phyloP scores from a whole-genome alignment of 2,113 vertebrate species.

The Probosciger aterrimus region DNA sequence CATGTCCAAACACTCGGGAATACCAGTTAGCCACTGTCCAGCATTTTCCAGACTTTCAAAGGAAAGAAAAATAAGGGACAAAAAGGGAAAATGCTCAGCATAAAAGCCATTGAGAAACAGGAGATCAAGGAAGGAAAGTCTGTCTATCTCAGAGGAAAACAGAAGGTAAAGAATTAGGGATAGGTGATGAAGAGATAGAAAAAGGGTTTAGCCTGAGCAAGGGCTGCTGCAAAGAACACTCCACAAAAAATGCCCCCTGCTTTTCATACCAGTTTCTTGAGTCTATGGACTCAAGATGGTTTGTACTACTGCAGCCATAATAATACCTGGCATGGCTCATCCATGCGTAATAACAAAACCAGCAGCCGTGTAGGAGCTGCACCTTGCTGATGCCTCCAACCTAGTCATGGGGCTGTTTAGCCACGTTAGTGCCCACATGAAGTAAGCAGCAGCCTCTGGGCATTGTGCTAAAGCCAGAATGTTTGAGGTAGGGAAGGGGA shows the following conservation, averaged over 20 bases:
- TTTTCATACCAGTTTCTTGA: not conserved
- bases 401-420: not conserved
- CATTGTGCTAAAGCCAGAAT: not conserved
- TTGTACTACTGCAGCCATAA: not conserved
- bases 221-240: rapidly evolving
- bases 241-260: not conserved
- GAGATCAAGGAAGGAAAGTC: not conserved
- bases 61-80: not conserved
- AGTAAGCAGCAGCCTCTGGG: not conserved
- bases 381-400: not conserved
- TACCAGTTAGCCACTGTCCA: not conserved
- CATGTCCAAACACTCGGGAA: not conserved
- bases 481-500: not conserved
- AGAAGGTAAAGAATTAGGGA: not conserved
- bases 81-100: not conserved
- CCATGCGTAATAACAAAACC: not conserved
- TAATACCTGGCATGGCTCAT: not conserved
- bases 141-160: not conserved
- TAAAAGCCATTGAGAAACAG: not conserved
- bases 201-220: not conserved
- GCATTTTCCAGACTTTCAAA: not conserved
- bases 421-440: rapidly evolving
- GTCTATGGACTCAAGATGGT: not conserved
- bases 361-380: not conserved
- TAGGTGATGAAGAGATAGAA: not conserved